Percentiles rank a stretch among this genome's conserved stretches.
These are phyloP conservation scores for Vannuccia rotundouncinata DNA, from an alignment of 2,888 invertebrate genomes.

Conservation along the genomic window DNA sequence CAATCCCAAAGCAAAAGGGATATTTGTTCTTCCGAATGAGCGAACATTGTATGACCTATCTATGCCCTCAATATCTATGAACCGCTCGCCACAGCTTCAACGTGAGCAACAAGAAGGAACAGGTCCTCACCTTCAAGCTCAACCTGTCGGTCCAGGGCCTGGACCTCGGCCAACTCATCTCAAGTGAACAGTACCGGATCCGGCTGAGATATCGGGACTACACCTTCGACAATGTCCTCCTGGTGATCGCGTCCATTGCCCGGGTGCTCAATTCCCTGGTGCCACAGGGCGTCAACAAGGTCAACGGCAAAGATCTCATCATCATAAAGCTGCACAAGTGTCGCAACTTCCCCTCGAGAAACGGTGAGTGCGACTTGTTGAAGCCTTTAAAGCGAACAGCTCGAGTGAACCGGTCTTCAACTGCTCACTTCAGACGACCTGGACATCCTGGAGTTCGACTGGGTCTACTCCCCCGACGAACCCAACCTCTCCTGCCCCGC, in stretches of 20 bases:
- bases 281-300: neutral
- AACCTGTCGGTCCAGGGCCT: constrained; percentile 16
- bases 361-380: neutral
- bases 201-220: neutral
- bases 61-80: no score
- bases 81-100: no score
- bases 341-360: constrained; percentile 1
- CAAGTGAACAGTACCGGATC: neutral
- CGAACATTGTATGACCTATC: no score
- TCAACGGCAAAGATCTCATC: neutral
- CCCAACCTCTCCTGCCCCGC: neutral
- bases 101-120: neutral
- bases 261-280: neutral
- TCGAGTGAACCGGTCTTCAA: no score
- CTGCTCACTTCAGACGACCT: neutral
- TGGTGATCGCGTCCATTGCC: neutral
- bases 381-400: no score
- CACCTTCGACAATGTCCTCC: neutral
- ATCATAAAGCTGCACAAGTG: neutral
- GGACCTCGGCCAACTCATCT: neutral
- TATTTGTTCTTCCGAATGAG: no score
- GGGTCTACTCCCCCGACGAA: neutral
- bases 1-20: no score
- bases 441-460: neutral
- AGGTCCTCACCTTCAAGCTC: constrained; percentile 4